Evolutionary conservation across 1,140 invertebrate genomes (phyloP).

Genomic region (Aphis gossypii): DNA sequence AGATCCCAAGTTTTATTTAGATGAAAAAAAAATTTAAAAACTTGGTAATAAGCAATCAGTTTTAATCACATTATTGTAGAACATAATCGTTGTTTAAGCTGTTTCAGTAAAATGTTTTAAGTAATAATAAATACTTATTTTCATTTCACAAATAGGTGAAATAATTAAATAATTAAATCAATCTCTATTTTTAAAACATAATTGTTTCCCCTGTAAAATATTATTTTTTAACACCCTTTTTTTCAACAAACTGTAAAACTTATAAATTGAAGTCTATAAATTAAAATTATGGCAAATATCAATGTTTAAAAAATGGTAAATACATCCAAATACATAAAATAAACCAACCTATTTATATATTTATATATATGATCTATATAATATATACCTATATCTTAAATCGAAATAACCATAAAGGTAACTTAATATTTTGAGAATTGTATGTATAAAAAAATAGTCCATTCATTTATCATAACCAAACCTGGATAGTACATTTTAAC

Average conservation of each 20-base stretch:
- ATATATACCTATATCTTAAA: background rate
- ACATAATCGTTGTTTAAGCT: background rate
- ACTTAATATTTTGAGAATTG: constrained; percentile 44
- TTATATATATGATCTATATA: background rate
- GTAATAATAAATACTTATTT: background rate
- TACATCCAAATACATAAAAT: background rate
- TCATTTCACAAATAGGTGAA: background rate
- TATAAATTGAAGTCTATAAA: background rate
- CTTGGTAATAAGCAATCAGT: background rate
- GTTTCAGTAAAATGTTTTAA: background rate
- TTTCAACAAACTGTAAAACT: background rate
- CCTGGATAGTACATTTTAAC: background rate
- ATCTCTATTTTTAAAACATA: background rate
- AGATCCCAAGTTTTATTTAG: background rate
- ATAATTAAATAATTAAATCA: background rate
- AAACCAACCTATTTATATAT: background rate
- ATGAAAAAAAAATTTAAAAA: background rate
- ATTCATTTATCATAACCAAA: background rate
- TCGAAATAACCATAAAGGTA: constrained; percentile 12
- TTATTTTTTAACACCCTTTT: background rate
- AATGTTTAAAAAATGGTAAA: background rate
- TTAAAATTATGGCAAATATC: constrained; percentile 3
- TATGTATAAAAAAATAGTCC: constrained; percentile 11
- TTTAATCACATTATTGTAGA: background rate
- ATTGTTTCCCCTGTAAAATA: background rate